Percentiles rank a stretch among this genome's conserved stretches.
phyloP scores from a whole-genome alignment of 1,140 invertebrate genomes.

The Ceratitis capitata region DNA sequence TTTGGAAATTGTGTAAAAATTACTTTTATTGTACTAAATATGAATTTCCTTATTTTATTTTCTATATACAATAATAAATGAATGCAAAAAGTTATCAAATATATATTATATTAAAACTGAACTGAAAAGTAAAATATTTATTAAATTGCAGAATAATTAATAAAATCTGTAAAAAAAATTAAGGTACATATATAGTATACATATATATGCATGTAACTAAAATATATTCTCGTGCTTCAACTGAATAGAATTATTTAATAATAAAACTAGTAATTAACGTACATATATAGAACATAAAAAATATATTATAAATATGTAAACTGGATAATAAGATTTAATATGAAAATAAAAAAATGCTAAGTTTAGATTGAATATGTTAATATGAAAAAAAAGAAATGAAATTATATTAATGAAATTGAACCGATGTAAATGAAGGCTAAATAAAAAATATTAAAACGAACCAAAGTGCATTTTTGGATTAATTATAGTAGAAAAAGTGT shows the following conservation, averaged over 20 bases:
- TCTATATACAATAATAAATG: too few relatives aligned
- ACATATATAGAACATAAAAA: neutral
- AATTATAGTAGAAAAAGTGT: neutral
- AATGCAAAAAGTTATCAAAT: neutral
- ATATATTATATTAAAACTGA: neutral
- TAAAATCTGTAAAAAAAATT: too few relatives aligned
- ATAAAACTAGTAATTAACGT: neutral
- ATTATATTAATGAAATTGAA: neutral
- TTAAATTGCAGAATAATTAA: too few relatives aligned
- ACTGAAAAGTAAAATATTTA: neutral
- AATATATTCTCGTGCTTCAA: conserved; percentile 1
- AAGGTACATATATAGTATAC: neutral
- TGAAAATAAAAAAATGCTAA: neutral
- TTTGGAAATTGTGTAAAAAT: too few relatives aligned
- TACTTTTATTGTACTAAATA: too few relatives aligned
- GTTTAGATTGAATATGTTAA: conserved; percentile 8
- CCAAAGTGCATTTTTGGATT: too few relatives aligned
- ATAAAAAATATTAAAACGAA: neutral
- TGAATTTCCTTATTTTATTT: too few relatives aligned
- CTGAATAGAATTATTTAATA: neutral
- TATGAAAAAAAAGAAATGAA: conserved; percentile 3
- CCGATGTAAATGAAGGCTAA: conserved; percentile 12
- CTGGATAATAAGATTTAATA: conserved; percentile 13
- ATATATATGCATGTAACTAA: neutral
- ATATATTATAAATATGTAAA: conserved; percentile 21